Evolutionary conservation across 2,113 vertebrate genomes (phyloP).

Genomic region (Ammodytes marinus): DNA sequence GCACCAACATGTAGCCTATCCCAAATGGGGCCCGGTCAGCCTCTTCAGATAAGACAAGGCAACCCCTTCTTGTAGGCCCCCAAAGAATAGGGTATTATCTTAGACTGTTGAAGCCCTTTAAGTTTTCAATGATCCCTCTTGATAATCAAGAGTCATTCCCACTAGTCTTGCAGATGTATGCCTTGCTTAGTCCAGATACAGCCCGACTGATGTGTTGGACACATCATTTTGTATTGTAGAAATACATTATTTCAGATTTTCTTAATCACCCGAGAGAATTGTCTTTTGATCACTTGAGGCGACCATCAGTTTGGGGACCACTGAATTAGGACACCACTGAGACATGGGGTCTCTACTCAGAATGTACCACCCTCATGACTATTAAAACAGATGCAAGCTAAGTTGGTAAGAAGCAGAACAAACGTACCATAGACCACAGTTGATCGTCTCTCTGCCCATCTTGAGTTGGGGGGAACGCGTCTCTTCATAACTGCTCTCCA

Average conservation of each 20-base stretch:
- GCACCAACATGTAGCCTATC: too few species aligned
- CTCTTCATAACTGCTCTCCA: constrained; percentile 67
- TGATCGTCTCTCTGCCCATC: constrained; percentile 81
- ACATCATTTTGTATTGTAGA: background rate
- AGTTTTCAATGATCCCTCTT: background rate
- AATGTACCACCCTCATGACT: background rate
- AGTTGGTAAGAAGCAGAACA: background rate
- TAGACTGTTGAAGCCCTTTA: background rate
- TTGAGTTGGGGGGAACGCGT: constrained; percentile 56
- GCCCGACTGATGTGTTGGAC: background rate
- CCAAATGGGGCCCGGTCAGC: background rate
- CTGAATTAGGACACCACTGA: background rate
- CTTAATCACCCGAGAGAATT: background rate
- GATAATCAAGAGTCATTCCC: background rate
- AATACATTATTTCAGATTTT: background rate
- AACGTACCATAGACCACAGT: constrained; percentile 83
- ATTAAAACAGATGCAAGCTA: background rate
- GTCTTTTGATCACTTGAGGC: background rate
- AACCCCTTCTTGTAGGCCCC: background rate
- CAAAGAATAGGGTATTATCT: too few species aligned
- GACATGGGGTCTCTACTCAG: background rate
- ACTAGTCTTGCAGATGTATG: background rate
- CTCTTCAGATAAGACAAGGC: background rate
- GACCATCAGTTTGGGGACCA: background rate
- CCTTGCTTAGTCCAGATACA: background rate